These are phyloP conservation scores for Cotesia glomerata DNA, from an alignment of 1,140 invertebrate species.

Conservation along the genomic window DNA sequence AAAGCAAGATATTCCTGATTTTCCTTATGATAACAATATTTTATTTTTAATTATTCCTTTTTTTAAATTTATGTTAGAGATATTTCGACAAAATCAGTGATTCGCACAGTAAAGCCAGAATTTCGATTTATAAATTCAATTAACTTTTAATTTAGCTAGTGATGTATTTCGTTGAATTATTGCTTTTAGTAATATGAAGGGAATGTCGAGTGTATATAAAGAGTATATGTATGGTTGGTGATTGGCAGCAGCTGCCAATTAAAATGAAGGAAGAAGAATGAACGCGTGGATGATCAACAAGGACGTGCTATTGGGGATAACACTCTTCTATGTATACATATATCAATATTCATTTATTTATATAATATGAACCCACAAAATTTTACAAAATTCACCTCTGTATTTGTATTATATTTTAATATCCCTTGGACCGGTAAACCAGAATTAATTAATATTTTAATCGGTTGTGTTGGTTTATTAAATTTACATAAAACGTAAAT, in stretches of 20 bases:
- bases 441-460: not conserved
- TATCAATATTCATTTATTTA: not conserved
- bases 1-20: constrained; percentile 39
- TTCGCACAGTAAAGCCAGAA: not conserved
- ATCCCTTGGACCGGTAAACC: not conserved
- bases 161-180: not conserved
- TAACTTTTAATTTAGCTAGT: constrained; percentile 19
- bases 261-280: constrained; percentile 12
- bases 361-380: not conserved
- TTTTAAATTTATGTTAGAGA: constrained; percentile 31
- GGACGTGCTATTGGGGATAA: not conserved
- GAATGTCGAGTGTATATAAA: not conserved
- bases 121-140: constrained; percentile 7
- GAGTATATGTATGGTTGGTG: constrained; percentile 8
- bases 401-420: not conserved
- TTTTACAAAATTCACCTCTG: not conserved
- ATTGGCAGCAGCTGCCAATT: constrained; percentile 33
- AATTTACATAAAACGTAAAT: not conserved
- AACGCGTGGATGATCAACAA: not conserved
- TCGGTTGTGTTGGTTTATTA: not conserved
- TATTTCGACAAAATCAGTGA: too few species aligned
- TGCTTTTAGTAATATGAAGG: not conserved
- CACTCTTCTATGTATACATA: too few species aligned
- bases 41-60: constrained; percentile 38
- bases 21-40: constrained; percentile 33